Evolutionary conservation across 2,888 invertebrate genomes (phyloP), one percentile per base, ranked within the genome.

Genomic region (Orthosia gothica): DNA sequence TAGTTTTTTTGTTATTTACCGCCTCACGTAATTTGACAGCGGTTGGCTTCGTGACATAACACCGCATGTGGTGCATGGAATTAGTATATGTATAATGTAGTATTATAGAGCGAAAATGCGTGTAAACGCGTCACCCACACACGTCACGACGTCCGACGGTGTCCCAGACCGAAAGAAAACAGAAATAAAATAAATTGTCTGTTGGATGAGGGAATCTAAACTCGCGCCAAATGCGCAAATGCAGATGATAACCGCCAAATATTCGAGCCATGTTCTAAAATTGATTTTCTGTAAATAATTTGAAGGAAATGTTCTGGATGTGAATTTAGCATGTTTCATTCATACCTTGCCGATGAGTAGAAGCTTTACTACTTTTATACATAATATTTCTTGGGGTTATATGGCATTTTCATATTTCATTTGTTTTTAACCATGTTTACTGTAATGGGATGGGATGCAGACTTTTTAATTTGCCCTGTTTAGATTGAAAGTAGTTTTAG

Each of bases 191-290:
- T 72, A 54, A 77, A 79, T 76, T 57, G 47, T 59, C 58, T 68
- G 70, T 71, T 72, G 85, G 79, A 78, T 80, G 80, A 63, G 66
- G 74, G 74, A 74, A 80, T 79, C 62, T 66, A 64, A 75, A 71
- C 61, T n/a, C 57, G 84, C 81, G 89, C 88, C 89, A 89, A 88
- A 79, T 87, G 87, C 88, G 85, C 84, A 87, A 47, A 61, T 71
- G 64, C 61, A 76, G 52, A 82, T 62, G 45, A 62, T 65, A 62
- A 75, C 74, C 68, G 66, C 72, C 73, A 82, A 81, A 79, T 69
- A 73, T 73, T 68, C 12, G 20, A 26, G 49, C 18, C 23, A 49
- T 57, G 62, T 73, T 69, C 76, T 76, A 80, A 69, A 80, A 66
- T 59, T 50, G 45, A 57, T 54, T 52, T 54, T 54, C 47, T 59